Evolutionary conservation across 2,113 vertebrate species (phyloP).

Genomic region (Muntiacus muntjak): DNA sequence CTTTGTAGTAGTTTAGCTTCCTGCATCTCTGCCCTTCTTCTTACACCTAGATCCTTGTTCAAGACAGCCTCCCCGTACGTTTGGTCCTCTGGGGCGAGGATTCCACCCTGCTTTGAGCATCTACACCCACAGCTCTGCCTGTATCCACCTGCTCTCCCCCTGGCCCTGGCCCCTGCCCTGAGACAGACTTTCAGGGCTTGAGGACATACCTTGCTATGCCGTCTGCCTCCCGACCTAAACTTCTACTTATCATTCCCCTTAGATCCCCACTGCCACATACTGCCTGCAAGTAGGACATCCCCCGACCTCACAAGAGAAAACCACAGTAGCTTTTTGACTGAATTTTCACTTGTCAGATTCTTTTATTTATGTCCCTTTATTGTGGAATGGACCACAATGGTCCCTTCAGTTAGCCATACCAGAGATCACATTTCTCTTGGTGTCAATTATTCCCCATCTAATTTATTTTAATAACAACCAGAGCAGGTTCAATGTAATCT

Average conservation of each 20-base stretch:
- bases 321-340: neutral
- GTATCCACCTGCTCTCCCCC: neutral
- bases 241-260: rapidly evolving
- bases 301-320: rapidly evolving
- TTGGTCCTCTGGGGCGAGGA: neutral
- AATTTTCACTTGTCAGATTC: neutral
- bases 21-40: neutral
- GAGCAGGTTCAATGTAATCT: neutral
- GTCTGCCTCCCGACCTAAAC: too few species aligned
- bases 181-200: rapidly evolving
- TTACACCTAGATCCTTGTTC: too few species aligned
- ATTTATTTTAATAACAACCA: neutral
- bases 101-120: neutral
- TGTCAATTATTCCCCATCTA: neutral
- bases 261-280: too few species aligned
- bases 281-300: neutral
- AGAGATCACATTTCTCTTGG: neutral
- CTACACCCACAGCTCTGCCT: neutral
- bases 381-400: neutral
- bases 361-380: neutral
- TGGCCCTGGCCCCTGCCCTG: too few species aligned
- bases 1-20: neutral
- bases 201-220: neutral
- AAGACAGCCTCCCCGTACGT: neutral
- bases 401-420: too few species aligned